A percentile compares a stretch with the other conserved stretches of the same genome.
Evolutionary conservation across 30 jellyfish, hydroid and myxozoan genomes (phyloP).

Genomic region (Clytia hemisphaerica): DNA sequence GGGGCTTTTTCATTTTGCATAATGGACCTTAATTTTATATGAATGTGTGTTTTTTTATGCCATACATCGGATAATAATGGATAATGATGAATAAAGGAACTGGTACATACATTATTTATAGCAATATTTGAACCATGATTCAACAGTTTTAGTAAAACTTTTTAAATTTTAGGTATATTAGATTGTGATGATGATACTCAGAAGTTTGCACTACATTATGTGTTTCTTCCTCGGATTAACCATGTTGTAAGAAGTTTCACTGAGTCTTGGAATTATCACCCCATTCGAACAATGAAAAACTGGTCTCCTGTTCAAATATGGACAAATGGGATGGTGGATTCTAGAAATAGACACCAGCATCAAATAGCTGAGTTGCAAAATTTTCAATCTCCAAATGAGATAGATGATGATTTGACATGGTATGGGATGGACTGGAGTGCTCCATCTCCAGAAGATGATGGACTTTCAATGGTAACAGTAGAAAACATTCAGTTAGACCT

Average conservation of each 20-base stretch:
- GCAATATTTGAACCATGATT: too few species aligned
- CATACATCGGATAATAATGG: too few species aligned
- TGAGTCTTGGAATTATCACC: slow-evolving; percentile 31
- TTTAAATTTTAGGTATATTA: slow-evolving; percentile 21
- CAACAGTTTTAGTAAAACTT: too few species aligned
- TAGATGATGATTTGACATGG: too few species aligned
- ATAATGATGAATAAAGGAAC: too few species aligned
- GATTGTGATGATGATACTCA: slow-evolving; percentile 25
- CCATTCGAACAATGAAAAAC: slow-evolving; percentile 25
- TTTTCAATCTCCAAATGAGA: too few species aligned
- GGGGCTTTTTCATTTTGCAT: too few species aligned
- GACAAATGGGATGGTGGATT: slow-evolving; percentile 21
- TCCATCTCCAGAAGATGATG: slow-evolving; percentile 37
- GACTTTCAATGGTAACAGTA: slow-evolving; percentile 24
- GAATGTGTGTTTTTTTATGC: too few species aligned
- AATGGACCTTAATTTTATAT: too few species aligned
- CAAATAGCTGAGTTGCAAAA: too few species aligned
- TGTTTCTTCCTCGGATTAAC: slow-evolving; percentile 29
- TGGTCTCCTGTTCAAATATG: slow-evolving; percentile 33
- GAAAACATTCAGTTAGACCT: slow-evolving; percentile 19
- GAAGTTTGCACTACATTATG: slow-evolving; percentile 31
- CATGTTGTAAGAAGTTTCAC: slow-evolving; percentile 14
- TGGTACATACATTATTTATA: too few species aligned
- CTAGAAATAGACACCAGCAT: too few species aligned
- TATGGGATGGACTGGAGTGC: slow-evolving; percentile 27